phyloP scores from a whole-genome alignment of 35 echinoderm and acorn worm genomes.

The Ophiothrix spiculata region DNA sequence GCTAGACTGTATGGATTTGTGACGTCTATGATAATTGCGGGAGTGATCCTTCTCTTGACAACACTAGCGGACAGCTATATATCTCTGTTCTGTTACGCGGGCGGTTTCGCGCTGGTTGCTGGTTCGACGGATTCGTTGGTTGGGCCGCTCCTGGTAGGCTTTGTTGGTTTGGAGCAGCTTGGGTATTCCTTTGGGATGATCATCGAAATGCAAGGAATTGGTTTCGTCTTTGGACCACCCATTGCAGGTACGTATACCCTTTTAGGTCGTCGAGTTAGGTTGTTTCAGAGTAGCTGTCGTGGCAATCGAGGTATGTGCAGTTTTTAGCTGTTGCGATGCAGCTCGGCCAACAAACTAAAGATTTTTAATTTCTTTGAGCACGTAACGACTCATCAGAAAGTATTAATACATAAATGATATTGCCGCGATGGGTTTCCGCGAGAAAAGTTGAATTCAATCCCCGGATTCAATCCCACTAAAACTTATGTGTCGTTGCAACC shows the following conservation, averaged over 20 bases:
- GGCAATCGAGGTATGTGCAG: neutral
- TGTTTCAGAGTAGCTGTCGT: too few species aligned
- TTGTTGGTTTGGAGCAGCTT: slow-evolving; percentile 72
- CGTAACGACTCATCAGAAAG: neutral
- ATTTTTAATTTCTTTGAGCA: neutral
- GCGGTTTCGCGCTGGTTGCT: slow-evolving; percentile 58
- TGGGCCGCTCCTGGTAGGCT: slow-evolving; percentile 68
- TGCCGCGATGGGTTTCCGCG: neutral
- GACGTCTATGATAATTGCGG: slow-evolving; percentile 35
- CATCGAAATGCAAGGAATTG: slow-evolving; percentile 90
- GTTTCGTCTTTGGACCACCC: slow-evolving; percentile 83
- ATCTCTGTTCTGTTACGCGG: slow-evolving; percentile 42
- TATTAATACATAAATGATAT: neutral
- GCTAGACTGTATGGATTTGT: slow-evolving; percentile 59
- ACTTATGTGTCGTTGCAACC: too few species aligned
- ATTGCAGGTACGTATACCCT: slow-evolving; percentile 56
- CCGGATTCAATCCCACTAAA: too few species aligned
- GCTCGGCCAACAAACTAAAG: neutral
- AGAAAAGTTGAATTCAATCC: too few species aligned
- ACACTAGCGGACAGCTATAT: slow-evolving; percentile 33
- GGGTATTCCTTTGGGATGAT: slow-evolving; percentile 81
- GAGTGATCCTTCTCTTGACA: slow-evolving; percentile 39
- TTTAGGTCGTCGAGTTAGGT: neutral
- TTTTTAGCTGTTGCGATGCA: neutral
- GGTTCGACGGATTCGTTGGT: slow-evolving; percentile 87